A percentile compares a stretch with the other conserved stretches of the same genome.
phyloP scores from a whole-genome alignment of 2,888 invertebrate genomes.

The Disparrhopalites patrizii region DNA sequence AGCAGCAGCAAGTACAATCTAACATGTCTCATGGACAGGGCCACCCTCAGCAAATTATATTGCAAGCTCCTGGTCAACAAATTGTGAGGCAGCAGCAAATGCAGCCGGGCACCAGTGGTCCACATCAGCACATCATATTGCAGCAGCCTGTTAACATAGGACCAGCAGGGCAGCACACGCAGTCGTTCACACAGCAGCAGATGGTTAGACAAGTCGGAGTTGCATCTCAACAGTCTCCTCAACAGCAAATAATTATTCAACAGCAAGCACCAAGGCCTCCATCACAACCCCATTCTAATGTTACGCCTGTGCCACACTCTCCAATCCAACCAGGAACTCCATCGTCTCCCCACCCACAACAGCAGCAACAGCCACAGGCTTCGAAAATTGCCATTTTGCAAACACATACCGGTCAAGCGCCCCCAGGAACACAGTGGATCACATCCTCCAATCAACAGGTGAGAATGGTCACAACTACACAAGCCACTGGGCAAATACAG shows the following conservation, averaged over 20 bases:
- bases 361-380: conserved; percentile 19
- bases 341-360: not conserved
- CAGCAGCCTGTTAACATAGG: conserved; percentile 10
- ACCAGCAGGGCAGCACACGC: not conserved
- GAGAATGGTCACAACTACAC: conserved; percentile 14
- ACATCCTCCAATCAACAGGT: conserved; percentile 16
- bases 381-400: conserved; percentile 19
- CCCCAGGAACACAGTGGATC: conserved; percentile 14
- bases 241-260: conserved; percentile 17
- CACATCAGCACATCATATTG: conserved; percentile 7
- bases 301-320: not conserved
- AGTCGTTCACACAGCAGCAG: conserved; percentile 9
- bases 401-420: conserved; percentile 11
- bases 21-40: not conserved
- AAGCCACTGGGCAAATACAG: conserved; percentile 5
- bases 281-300: conserved; percentile 3
- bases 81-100: conserved; percentile 15
- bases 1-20: conserved; percentile 14
- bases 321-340: conserved; percentile 4
- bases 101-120: not conserved
- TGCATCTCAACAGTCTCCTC: not conserved
- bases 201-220: not conserved
- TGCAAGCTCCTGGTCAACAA: conserved; percentile 9
- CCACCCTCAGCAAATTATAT: conserved; percentile 18
- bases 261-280: conserved; percentile 10